Evolutionary conservation across 2,888 invertebrate genomes (phyloP), one percentile per base, ranked within the genome.

Genomic region (Teinopalpus imperialis): DNA sequence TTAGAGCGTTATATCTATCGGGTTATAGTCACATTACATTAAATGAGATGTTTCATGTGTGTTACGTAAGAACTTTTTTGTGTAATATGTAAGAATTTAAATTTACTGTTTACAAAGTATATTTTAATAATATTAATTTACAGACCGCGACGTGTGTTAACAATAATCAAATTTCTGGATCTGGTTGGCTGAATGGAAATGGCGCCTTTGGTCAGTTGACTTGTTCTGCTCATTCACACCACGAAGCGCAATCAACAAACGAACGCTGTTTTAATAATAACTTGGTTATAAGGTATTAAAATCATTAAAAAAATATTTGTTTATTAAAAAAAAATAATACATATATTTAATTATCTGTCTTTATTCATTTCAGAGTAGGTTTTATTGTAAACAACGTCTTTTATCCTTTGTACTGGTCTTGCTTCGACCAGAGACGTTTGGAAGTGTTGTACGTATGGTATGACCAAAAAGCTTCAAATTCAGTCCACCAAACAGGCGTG

Each of bases 391-490:
- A 77, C 48, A 69, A 70, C 9, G 67, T 74, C 5, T 90, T 92
- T 63, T 72, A 90, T 49, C 74, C 80, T 9, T 61, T 81, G 4
- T 89, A 89, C 53, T 81, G 76, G 54, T 78, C 91, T 0, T 92
- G 92, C 64, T 91, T 90, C 55, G 87, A 92, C 63, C 74, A 80
- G 23, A 63, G 56, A 2, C 70, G 79, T 0, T 69, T 90, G 42
- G 87, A 85, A 53, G 86, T 91, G 0, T 56, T 91, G 4, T 92
- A 91, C 54, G 88, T 89, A 0, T 81, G 85, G 66, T 86, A 83
- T 44, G 77, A 83, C 29, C 76, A 91, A 51, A 80, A 78, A 7
- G 63, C 80, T 0, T 69, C 69, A 0, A 89, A 91, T 47, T 74
- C 77, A 5, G 74, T 89, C 0, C 81, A 85, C 36, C 90, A 91